phyloP scores from a whole-genome alignment of 1,140 invertebrate species.

The Drosophila bifasciata region DNA sequence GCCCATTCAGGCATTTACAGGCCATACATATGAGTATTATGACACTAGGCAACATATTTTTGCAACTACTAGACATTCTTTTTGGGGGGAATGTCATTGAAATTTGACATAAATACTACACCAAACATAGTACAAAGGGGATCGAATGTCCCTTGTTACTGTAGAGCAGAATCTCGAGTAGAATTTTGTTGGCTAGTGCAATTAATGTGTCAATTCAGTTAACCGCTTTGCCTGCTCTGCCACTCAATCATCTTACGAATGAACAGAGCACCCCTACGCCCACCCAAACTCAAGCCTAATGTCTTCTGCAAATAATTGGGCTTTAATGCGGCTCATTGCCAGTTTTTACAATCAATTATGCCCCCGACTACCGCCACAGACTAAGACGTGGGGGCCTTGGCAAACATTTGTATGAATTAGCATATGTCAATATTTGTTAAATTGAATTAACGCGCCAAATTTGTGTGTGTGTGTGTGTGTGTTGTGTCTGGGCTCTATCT shows the following conservation, averaged over 20 bases:
- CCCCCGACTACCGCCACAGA: not conserved
- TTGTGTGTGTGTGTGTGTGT: conserved; percentile 11
- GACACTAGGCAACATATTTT: conserved; percentile 42
- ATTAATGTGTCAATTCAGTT: conserved; percentile 59
- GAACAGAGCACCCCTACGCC: conserved; percentile 26
- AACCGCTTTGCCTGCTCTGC: conserved; percentile 14
- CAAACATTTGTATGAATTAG: conserved; percentile 80
- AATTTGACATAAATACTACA: too few species aligned
- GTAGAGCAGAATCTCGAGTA: too few species aligned
- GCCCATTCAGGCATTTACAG: not conserved
- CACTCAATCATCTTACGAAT: conserved; percentile 53
- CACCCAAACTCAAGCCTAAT: conserved; percentile 52
- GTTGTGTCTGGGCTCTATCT: conserved; percentile 2
- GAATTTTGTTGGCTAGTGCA: too few species aligned
- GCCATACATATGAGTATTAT: not conserved
- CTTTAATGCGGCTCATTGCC: conserved; percentile 78
- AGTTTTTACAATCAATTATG: conserved; percentile 82
- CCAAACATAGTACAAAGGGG: too few species aligned
- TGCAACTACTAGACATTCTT: too few species aligned
- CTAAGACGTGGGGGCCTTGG: conserved; percentile 30
- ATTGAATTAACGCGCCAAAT: conserved; percentile 75
- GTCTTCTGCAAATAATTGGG: conserved; percentile 77
- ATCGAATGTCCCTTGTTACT: too few species aligned
- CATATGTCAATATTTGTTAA: conserved; percentile 83
- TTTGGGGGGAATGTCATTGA: too few species aligned